These are phyloP conservation scores for Diplodus sargus DNA, from an alignment of 2,797 vertebrate species.

Conservation along the genomic window DNA sequence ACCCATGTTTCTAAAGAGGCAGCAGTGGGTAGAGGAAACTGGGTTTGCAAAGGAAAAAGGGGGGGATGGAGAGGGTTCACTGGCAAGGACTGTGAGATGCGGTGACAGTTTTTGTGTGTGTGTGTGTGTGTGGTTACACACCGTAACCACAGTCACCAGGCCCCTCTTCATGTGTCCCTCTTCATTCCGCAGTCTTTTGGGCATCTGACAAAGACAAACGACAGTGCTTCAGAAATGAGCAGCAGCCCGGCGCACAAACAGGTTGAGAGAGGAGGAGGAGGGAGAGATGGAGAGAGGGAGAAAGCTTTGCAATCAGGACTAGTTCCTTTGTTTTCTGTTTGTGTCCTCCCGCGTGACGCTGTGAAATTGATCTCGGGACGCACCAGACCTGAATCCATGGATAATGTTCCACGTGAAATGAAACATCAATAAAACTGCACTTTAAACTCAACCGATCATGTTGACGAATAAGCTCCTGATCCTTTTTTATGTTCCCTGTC, in stretches of 20 bases:
- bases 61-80: conserved; percentile 58
- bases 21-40: conserved; percentile 12
- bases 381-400: conserved; percentile 62
- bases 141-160: conserved; percentile 61
- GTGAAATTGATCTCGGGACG: conserved; percentile 74
- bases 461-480: conserved; percentile 13
- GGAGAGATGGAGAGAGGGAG: conserved; percentile 47
- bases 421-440: conserved; percentile 66
- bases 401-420: conserved; percentile 66
- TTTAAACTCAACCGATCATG: conserved; percentile 48
- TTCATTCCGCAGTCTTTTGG: conserved; percentile 85
- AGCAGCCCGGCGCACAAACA: conserved; percentile 80
- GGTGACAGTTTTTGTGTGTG: conserved; percentile 56
- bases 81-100: conserved; percentile 62
- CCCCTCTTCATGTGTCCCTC: conserved; percentile 85
- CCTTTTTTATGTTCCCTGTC: conserved; percentile 3
- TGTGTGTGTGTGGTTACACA: conserved; percentile 57
- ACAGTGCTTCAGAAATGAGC: conserved; percentile 86
- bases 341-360: conserved; percentile 69
- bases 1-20: conserved; percentile 48
- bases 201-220: conserved; percentile 89
- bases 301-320: conserved; percentile 66
- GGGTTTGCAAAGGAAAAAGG: conserved; percentile 21
- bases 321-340: conserved; percentile 79
- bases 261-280: conserved; percentile 74